A percentile compares a stretch with the other conserved stretches of the same genome.
phyloP scores from a whole-genome alignment of 2,888 invertebrate species.

The Coenonympha arcania region DNA sequence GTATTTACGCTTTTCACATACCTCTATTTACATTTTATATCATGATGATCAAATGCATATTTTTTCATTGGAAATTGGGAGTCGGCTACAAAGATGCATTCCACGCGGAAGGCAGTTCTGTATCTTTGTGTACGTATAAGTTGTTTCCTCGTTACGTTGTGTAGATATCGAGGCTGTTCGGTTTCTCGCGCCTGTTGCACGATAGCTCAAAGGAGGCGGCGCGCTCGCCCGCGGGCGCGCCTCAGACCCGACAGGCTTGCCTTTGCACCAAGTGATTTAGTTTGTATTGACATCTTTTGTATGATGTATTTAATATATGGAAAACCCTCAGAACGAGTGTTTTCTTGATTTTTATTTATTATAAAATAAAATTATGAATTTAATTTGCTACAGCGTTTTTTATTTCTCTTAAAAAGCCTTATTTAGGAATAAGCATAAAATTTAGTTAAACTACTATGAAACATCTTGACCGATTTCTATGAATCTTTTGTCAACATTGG shows the following conservation, averaged over 20 bases:
- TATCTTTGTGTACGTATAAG: conserved; percentile 58
- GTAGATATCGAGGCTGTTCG: conserved; percentile 67
- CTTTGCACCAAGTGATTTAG: conserved; percentile 76
- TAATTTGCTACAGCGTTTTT: conserved; percentile 62
- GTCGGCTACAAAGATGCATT: conserved; percentile 63
- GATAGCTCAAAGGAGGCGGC: conserved; percentile 44
- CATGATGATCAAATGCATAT: conserved; percentile 71
- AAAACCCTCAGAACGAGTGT: conserved; percentile 67
- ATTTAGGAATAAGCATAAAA: too few relatives aligned
- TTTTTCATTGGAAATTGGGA: conserved; percentile 54
- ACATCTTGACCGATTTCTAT: too few relatives aligned
- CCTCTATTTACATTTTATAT: conserved; percentile 68
- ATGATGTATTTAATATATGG: conserved; percentile 73
- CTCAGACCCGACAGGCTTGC: conserved; percentile 71
- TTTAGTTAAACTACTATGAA: too few relatives aligned
- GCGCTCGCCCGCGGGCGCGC: conserved; percentile 41
- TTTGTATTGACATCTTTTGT: conserved; percentile 74
- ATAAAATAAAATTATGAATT: conserved; percentile 74
- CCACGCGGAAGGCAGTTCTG: conserved; percentile 56
- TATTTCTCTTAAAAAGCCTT: conserved; percentile 18
- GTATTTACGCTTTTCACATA: conserved; percentile 69
- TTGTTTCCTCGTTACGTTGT: conserved; percentile 57
- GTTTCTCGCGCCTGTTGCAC: conserved; percentile 65
- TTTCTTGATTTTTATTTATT: conserved; percentile 74
- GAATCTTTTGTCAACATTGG: too few relatives aligned